phyloP scores from a whole-genome alignment of 2,888 invertebrate species.

The Ypsolopha scabrella region DNA sequence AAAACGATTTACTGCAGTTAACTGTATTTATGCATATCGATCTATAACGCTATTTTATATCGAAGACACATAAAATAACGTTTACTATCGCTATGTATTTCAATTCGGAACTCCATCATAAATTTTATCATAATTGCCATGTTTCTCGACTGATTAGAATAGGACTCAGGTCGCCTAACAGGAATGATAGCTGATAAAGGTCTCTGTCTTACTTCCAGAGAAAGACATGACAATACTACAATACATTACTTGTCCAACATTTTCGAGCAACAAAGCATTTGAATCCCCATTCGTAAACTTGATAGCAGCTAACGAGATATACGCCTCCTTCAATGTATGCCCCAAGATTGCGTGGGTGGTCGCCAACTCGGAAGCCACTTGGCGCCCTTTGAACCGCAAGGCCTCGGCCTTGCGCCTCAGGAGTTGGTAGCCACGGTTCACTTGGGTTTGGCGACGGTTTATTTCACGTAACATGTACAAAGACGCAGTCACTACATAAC shows the following conservation, averaged over 20 bases:
- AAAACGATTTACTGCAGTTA: too few species aligned
- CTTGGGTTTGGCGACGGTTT: slow-evolving; percentile 48
- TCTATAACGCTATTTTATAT: too few species aligned
- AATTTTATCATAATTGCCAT: too few species aligned
- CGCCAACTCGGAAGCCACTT: slow-evolving; percentile 38
- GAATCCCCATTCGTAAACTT: slow-evolving; percentile 62
- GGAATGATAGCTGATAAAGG: too few species aligned
- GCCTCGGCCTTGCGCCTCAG: slow-evolving; percentile 52
- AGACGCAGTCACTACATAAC: slow-evolving; percentile 55
- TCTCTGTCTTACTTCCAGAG: too few species aligned
- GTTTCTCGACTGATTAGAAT: too few species aligned
- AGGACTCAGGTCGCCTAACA: too few species aligned
- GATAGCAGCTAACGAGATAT: slow-evolving; percentile 53
- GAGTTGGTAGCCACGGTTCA: slow-evolving; percentile 46
- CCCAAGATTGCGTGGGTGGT: slow-evolving; percentile 44
- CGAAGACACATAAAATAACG: too few species aligned
- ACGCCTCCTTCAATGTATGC: slow-evolving; percentile 49
- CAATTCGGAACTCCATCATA: too few species aligned
- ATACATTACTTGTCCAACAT: slow-evolving; percentile 47
- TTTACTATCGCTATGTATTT: too few species aligned
- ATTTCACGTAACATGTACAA: slow-evolving; percentile 57
- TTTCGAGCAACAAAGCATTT: slow-evolving; percentile 56
- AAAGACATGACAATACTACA: too few species aligned
- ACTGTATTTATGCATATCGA: too few species aligned
- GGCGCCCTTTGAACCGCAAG: slow-evolving; percentile 40